These are phyloP conservation scores for Hecatera dysodea DNA, from an alignment of 2,888 invertebrate species.

Conservation along the genomic window DNA sequence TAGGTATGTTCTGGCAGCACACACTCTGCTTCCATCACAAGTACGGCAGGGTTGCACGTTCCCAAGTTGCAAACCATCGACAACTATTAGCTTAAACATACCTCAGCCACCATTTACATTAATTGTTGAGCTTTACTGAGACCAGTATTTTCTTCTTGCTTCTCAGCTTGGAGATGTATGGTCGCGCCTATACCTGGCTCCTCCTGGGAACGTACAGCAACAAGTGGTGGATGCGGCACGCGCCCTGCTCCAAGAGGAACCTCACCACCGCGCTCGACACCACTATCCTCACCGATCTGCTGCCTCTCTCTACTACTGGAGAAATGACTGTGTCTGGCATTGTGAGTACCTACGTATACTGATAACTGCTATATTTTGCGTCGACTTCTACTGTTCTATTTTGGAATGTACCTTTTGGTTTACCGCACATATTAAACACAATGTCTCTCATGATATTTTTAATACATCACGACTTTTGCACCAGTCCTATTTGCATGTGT, in stretches of 20 bases:
- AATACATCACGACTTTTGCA: neutral
- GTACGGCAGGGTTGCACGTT: too few relatives aligned
- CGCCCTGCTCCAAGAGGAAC: constrained; percentile 93
- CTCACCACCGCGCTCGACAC: constrained; percentile 96
- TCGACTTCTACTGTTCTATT: neutral
- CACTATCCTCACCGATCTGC: constrained; percentile 96
- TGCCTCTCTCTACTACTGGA: constrained; percentile 96
- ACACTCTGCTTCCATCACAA: too few relatives aligned
- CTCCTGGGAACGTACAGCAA: constrained; percentile 96
- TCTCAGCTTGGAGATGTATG: constrained; percentile 95
- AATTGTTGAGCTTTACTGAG: neutral
- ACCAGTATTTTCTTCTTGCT: neutral
- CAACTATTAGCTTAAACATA: neutral
- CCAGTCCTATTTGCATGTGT: too few relatives aligned
- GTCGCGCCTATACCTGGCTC: constrained; percentile 98
- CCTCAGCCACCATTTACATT: neutral
- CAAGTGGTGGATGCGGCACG: constrained; percentile 93
- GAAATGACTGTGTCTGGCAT: constrained; percentile 97
- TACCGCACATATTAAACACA: neutral
- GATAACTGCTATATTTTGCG: neutral
- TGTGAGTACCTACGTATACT: constrained; percentile 89
- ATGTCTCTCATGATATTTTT: neutral
- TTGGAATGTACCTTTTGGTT: neutral
- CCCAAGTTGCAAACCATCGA: neutral
- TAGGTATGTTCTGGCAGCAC: too few relatives aligned